Conservation (phyloP, 2,888 invertebrate species). For the Agrenia bidenticulata region DNA sequence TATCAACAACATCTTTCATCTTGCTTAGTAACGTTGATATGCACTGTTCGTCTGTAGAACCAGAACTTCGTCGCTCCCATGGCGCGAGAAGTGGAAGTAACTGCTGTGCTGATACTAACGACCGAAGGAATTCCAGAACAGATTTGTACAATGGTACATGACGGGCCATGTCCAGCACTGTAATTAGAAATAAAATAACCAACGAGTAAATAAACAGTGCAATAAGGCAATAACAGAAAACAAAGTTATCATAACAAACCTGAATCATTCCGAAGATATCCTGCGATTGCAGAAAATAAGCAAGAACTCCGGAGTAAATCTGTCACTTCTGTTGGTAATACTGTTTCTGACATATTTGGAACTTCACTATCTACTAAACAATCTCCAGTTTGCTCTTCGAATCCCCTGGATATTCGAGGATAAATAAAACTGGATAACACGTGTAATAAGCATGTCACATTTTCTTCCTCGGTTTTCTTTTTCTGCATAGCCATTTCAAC, state of each 20-base stretch:
- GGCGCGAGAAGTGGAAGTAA: constrained; percentile 68
- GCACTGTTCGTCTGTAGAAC: constrained; percentile 61
- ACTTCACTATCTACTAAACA: constrained; percentile 7
- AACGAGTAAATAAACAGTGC: constrained; percentile 4
- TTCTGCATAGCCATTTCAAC: constrained; percentile 89
- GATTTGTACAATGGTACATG: constrained; percentile 91
- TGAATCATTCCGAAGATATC: constrained; percentile 90
- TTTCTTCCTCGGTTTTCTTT: constrained; percentile 89
- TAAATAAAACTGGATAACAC: constrained; percentile 87
- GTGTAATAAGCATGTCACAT: constrained; percentile 80
- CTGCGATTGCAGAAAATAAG: constrained; percentile 81
- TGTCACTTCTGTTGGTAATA: constrained; percentile 71
- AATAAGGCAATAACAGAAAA: not conserved
- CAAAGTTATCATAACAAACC: constrained; percentile 57
- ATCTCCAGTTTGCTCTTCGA: constrained; percentile 15
- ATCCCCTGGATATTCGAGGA: constrained; percentile 58
- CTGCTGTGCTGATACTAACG: constrained; percentile 67
- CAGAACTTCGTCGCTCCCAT: constrained; percentile 53
- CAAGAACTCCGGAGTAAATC: constrained; percentile 79
- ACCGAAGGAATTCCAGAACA: constrained; percentile 77
- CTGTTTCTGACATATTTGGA: constrained; percentile 39
- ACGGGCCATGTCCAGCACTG: constrained; percentile 92
- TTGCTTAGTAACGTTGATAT: constrained; percentile 76
- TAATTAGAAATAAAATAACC: constrained; percentile 48
- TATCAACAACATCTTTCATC: constrained; percentile 90